Base-by-base conservation (phyloP, 2,113 vertebrate genomes). In the Excalfactoria chinensis region DNA sequence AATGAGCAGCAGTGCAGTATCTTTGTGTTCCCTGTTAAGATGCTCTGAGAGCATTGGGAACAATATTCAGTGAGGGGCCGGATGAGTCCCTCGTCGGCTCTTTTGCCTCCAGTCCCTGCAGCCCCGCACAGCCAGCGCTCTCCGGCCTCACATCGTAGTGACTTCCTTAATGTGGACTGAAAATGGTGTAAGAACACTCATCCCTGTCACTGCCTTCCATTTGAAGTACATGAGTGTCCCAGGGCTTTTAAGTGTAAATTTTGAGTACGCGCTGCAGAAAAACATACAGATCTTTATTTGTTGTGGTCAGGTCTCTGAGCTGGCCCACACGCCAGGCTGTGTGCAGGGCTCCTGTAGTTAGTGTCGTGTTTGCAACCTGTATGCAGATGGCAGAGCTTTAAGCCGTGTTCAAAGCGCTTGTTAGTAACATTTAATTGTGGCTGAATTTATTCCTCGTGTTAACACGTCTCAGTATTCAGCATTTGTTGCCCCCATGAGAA, bases 401-500 rank as follows among this genome's bases (percentile, higher is more conserved):
- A 86, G 91, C 94, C 89, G 75, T 88, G 44, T 95, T 95, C 89
- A 95, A 97, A 97, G 84, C 91, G 95, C 96, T 97, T 97, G 92
- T 76, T 93, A 92, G 92, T 96, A 93, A 95, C 94, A 89, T 87
- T 91, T 96, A 96, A 96, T 92, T 81, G 88, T 97, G 95, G 92
- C 97, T 97, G 84, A 97, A 95, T 94, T 93, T 93, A 93, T 97
- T 84, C 63, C 91, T 88, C 94, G 92, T 94, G 89, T 96, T 95
- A 96, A 96, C 93, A 84, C 90, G 93, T 70, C 74, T 80, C 95
- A 95, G 88, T 73, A 91, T 91, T 91, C 77, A 96, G 71, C 76
- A 41, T 95, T 78, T 95, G 56, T 93, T 97, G 93, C 84, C 84
- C 18, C 77, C 13, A 13, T 75, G 81, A 86, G 94, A 86, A 90